phyloP scores from a whole-genome alignment of 2,888 invertebrate genomes.

The Melinopterus prodromus region DNA sequence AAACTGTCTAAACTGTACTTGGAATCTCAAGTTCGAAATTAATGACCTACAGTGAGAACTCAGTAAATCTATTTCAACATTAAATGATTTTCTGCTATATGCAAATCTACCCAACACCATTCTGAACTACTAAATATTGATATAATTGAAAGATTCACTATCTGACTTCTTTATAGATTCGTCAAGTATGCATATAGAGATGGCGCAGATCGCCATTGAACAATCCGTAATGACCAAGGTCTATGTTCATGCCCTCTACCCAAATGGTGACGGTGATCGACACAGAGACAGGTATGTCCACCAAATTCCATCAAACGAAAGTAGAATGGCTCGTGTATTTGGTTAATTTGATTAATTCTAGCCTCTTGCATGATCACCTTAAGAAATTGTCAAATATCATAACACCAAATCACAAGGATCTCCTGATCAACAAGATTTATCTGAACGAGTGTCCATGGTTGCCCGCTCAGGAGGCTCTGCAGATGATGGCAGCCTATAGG shows the following conservation, averaged over 20 bases:
- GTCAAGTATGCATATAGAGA: conserved; percentile 73
- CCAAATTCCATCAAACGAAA: background rate
- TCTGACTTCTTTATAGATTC: conserved; percentile 65
- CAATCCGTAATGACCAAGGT: conserved; percentile 87
- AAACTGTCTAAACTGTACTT: too few species aligned
- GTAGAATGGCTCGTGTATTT: background rate
- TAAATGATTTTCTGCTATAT: too few species aligned
- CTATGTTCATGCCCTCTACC: conserved; percentile 93
- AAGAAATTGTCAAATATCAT: conserved; percentile 78
- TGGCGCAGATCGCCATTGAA: conserved; percentile 86
- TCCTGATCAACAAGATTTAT: conserved; percentile 82
- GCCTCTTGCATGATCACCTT: conserved; percentile 89
- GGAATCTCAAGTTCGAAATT: too few species aligned
- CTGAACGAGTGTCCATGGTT: conserved; percentile 96
- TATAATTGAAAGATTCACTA: conserved; percentile 33
- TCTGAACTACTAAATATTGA: too few species aligned
- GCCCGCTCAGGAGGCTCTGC: conserved; percentile 90
- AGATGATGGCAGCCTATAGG: conserved; percentile 88
- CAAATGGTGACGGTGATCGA: conserved; percentile 96
- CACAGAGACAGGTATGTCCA: conserved; percentile 81
- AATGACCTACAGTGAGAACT: too few species aligned
- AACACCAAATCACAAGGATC: conserved; percentile 81
- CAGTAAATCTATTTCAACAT: too few species aligned
- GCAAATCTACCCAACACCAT: too few species aligned
- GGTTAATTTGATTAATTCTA: conserved; percentile 54